These are phyloP conservation scores for Hystrix brachyura DNA, from an alignment of 2,113 vertebrate genomes.

Conservation along the genomic window DNA sequence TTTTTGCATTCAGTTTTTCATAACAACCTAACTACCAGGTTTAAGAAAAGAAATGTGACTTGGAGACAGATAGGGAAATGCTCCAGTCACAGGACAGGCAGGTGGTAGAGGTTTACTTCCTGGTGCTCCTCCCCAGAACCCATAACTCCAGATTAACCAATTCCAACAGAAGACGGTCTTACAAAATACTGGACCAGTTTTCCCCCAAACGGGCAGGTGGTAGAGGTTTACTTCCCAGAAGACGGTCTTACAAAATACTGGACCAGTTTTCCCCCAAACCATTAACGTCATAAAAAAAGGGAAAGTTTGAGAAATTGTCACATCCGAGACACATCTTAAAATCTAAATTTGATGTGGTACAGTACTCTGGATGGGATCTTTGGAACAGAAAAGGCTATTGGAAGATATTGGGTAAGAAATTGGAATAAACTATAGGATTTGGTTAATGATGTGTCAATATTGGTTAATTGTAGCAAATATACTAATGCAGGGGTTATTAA, in stretches of 20 bases:
- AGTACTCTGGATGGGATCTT: background rate
- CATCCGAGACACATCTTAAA: too few species aligned
- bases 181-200: too few species aligned
- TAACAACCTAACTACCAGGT: background rate
- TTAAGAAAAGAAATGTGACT: background rate
- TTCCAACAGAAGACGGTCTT: background rate
- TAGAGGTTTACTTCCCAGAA: background rate
- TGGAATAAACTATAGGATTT: background rate
- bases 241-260: background rate
- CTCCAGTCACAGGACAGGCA: background rate
- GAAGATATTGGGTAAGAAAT: background rate
- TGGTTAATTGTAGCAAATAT: background rate
- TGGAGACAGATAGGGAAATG: background rate
- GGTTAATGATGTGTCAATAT: background rate
- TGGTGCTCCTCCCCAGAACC: background rate
- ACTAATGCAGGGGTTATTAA: background rate
- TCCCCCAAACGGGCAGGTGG: background rate
- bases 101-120: background rate
- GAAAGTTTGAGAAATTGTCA: background rate
- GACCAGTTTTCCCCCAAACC: background rate
- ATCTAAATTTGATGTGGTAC: background rate
- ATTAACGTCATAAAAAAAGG: background rate
- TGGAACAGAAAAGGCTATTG: background rate
- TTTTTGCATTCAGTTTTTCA: background rate
- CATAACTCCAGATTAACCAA: background rate